Base-by-base conservation (phyloP, 2,797 vertebrate species). In the Pelodytes ibericus region DNA sequence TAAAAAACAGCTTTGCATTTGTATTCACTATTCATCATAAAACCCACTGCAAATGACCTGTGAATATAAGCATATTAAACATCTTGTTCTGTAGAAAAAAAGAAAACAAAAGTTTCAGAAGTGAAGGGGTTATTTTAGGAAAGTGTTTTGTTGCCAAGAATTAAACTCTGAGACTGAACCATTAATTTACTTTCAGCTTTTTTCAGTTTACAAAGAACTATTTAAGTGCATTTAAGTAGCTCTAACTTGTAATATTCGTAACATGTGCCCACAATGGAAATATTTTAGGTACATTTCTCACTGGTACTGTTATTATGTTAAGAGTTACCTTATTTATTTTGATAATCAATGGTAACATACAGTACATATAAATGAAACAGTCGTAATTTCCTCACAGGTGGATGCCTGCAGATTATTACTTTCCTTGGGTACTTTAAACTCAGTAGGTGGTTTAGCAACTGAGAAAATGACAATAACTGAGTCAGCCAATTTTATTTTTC, bases 401-500 rank as follows among this genome's bases (percentile, higher is more conserved):
- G 11, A n/a, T 13, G 44, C 44, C 44, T 13, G 44, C 18, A 15
- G 3, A 49, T 49, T 15, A 49, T 49, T 10, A n/a, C 18, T 49
- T 49, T 49, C 11, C 44, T 15, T 49, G 44, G 18, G 44, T 49
- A 49, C 44, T 49, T 49, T 13, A 15, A 49, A 5, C 44, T 49
- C 44, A 15, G 44, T 49, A n/a, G 44, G 44, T 15, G 18, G 44
- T n/a, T 49, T 16, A n/a, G 13, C 44, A 15, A 15, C 44, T 0
- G 49, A 53, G 49, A 53, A 20, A 53, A 53, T 24, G 22, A 53
- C 49, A 53, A 53, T 53, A 24, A 53, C 5, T 22, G 49, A 53
- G 49, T 53, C 49, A 53, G 49, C 6, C 20, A 53, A 22, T 24
- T 53, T 22, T 53, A 53, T 53, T 53, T 53, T 53, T 49, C 44